A percentile compares a stretch with the other conserved stretches of the same genome.
Conservation (phyloP, 1,140 invertebrate species). For the Trachelipus rathkii region DNA sequence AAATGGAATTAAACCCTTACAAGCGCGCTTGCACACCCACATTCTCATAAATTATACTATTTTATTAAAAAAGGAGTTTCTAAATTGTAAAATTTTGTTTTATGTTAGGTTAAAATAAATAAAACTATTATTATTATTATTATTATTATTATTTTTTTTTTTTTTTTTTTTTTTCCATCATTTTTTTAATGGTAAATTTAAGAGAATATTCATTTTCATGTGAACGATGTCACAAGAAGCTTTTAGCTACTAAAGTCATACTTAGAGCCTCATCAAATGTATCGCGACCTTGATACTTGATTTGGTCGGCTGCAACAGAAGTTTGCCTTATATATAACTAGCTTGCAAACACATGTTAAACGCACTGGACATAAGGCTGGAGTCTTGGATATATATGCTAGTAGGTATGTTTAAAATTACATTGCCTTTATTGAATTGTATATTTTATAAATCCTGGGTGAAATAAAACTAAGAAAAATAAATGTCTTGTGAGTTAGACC, state of each 20-base stretch:
- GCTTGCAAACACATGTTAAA: background rate
- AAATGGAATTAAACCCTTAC: no score
- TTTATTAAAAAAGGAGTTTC: no score
- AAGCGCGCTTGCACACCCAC: no score
- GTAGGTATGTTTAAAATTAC: background rate
- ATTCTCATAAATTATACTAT: no score
- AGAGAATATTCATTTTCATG: background rate
- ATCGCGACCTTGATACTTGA: background rate
- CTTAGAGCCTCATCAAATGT: background rate
- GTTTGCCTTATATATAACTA: background rate
- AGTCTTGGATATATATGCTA: background rate
- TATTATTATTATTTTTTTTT: no score
- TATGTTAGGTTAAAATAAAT: no score
- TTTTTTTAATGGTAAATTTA: background rate
- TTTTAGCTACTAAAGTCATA: background rate
- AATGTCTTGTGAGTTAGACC: no score
- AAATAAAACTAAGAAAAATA: no score
- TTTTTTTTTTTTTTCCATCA: background rate
- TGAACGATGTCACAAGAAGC: background rate
- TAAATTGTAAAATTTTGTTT: no score
- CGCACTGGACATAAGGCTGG: background rate
- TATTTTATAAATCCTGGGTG: no score
- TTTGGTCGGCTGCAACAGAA: background rate
- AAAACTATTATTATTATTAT: no score
- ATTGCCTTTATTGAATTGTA: no score